A percentile compares a stretch with the other conserved stretches of the same genome.
Evolutionary conservation across 2,113 vertebrate genomes (phyloP).

Genomic region (Delphinapterus leucas): DNA sequence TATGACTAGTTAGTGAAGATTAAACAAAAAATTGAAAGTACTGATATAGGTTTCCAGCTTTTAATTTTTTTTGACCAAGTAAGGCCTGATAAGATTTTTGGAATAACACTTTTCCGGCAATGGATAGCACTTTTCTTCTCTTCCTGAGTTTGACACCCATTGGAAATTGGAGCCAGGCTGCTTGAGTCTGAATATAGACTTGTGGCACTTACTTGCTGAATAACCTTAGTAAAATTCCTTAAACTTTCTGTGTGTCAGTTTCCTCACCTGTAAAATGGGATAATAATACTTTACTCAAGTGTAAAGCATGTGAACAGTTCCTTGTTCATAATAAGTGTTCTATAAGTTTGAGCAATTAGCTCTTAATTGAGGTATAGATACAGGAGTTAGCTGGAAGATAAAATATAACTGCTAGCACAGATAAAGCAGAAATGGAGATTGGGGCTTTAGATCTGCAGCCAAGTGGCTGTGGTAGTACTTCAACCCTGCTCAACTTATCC

Average conservation of each 20-base stretch:
- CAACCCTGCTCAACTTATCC: neutral
- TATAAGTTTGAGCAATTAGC: neutral
- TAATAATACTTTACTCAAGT: neutral
- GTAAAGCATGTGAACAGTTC: neutral
- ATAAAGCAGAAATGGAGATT: neutral
- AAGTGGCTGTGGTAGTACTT: neutral
- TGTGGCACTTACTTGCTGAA: neutral
- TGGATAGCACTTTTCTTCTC: neutral
- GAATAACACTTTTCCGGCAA: neutral
- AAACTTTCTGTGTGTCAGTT: constrained; percentile 11
- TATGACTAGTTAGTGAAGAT: constrained; percentile 1
- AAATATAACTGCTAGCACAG: neutral
- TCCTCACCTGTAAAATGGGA: constrained; percentile 2
- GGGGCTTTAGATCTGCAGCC: neutral
- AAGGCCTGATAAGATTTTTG: neutral
- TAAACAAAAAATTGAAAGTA: neutral
- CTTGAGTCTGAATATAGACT: neutral
- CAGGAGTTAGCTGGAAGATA: neutral
- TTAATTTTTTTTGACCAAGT: neutral
- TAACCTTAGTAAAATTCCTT: neutral
- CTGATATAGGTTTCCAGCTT: neutral
- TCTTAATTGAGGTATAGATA: constrained; percentile 1
- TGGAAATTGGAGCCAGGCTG: neutral
- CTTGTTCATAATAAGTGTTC: neutral
- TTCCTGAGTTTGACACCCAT: neutral